Evolutionary conservation across 2,888 invertebrate species (phyloP), one percentile per base, ranked within the genome.

Genomic region (Chesias legatella): DNA sequence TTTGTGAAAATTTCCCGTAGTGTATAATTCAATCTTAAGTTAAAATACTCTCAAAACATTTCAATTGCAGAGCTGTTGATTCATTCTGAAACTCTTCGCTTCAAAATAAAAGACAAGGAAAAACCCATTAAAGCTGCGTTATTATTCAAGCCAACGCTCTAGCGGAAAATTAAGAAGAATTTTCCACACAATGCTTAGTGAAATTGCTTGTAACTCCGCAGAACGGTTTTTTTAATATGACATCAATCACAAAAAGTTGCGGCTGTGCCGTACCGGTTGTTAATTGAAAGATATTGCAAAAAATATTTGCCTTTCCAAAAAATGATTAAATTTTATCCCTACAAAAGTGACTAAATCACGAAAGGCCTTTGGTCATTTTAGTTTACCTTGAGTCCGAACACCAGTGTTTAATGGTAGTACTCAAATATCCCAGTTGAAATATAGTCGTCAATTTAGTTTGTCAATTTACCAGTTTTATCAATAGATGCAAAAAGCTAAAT

Each of bases 161-260:
- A 63, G 63, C 78, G 78, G 77, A 79, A 81, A 82, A 83, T 83
- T 80, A 79, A 78, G 73, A 74, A 73, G 70, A 74, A 73, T 60
- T 66, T 60, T 61, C 53, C 64, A 66, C 66, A 76, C 74, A 75
- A 75, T 73, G 63, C 68, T 56, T 64, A 63, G 61, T 63, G 58
- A 73, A 71, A 72, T 72, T 69, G 63, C 63, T 68, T 56, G 67
- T 63, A 66, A 66, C 63, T 67, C 54, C 30, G 48, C 48, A 56
- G 52, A 56, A 58, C 48, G 51, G 51, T 62, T 70, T 51, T n/a
- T 66, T 61, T 56, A 54, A 58, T 53, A 59, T 60, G 60, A 63
- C 67, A 65, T 67, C 62, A 57, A 70, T 70, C 62, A 60, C 50
- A 43, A 59, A 56, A 61, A n/a, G 7, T 1, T 17, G 13, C 1